These are phyloP conservation scores for Hirtodrosophila confusa DNA, from an alignment of 2,888 invertebrate genomes.

Conservation along the genomic window DNA sequence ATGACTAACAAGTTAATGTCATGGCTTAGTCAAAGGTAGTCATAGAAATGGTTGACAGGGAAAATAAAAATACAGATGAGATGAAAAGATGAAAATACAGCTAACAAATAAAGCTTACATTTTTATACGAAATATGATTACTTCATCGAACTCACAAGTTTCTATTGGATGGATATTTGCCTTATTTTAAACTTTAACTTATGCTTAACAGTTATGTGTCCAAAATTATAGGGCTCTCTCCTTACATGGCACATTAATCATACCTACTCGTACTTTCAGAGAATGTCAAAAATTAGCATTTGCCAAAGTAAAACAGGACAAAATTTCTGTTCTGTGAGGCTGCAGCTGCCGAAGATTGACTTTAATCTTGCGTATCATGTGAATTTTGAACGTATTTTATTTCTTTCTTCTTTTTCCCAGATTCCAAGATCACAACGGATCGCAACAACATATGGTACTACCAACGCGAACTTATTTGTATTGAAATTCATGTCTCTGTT, in stretches of 20 bases:
- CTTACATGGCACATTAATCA: slow-evolving; percentile 51
- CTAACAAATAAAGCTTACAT: not conserved
- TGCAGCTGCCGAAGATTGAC: slow-evolving; percentile 34
- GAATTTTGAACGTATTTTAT: slow-evolving; percentile 51
- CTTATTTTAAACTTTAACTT: too few relatives aligned
- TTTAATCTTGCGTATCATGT: slow-evolving; percentile 45
- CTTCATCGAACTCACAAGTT: too few relatives aligned
- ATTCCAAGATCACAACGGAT: slow-evolving; percentile 34
- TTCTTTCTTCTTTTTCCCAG: slow-evolving; percentile 6
- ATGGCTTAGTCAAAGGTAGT: not conserved
- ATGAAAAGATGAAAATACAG: too few relatives aligned
- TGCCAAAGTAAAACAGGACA: slow-evolving; percentile 25
- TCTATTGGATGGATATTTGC: too few relatives aligned
- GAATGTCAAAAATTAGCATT: slow-evolving; percentile 70
- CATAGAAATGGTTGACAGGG: not conserved
- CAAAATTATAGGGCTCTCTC: slow-evolving; percentile 20
- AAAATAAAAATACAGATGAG: not conserved
- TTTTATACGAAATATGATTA: not conserved
- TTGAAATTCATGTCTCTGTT: slow-evolving; percentile 80
- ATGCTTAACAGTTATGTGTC: slow-evolving; percentile 34
- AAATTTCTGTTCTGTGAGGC: slow-evolving; percentile 4
- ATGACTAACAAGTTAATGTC: not conserved
- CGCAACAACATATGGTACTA: slow-evolving; percentile 23
- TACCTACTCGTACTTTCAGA: slow-evolving; percentile 37
- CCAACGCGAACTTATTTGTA: slow-evolving; percentile 39